Conservation (phyloP, 2,113 vertebrate species). For the Neolamprologus kungweensis region DNA sequence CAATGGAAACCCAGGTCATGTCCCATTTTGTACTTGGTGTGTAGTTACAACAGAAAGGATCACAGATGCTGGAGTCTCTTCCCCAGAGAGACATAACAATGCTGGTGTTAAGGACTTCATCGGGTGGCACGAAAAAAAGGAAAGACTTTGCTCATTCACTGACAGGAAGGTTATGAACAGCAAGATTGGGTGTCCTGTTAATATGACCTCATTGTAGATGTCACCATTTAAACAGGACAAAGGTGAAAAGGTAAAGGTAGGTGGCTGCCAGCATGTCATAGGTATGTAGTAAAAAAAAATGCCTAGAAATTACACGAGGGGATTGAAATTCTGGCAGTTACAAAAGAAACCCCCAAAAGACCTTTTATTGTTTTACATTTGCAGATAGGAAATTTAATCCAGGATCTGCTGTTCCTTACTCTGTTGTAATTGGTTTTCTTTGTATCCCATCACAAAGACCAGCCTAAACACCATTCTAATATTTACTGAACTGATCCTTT, state of each 20-base stretch:
- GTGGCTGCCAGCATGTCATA: not conserved
- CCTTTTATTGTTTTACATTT: not conserved
- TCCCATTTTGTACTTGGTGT: constrained; percentile 20
- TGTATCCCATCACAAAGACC: constrained; percentile 15
- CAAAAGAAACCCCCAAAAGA: not conserved
- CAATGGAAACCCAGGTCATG: not conserved
- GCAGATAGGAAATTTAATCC: not conserved
- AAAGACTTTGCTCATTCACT: constrained; percentile 6
- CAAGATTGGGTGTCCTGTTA: constrained; percentile 38
- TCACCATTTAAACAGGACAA: constrained; percentile 33
- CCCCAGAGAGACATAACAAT: not conserved
- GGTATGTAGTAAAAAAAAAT: not conserved
- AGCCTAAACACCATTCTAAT: constrained; percentile 42
- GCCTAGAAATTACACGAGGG: not conserved
- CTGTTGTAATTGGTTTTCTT: not conserved
- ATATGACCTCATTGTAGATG: constrained; percentile 58
- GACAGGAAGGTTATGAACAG: constrained; percentile 28
- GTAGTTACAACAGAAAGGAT: constrained; percentile 14
- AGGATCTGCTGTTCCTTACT: not conserved
- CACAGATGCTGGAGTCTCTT: constrained; percentile 13
- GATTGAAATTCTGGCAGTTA: not conserved
- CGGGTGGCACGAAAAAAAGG: not conserved
- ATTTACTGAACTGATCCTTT: constrained; percentile 1
- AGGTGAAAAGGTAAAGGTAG: not conserved
- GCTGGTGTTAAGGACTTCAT: constrained; percentile 12